Base-by-base conservation (phyloP, 2,113 vertebrate species). In the Eleginops maclovinus region DNA sequence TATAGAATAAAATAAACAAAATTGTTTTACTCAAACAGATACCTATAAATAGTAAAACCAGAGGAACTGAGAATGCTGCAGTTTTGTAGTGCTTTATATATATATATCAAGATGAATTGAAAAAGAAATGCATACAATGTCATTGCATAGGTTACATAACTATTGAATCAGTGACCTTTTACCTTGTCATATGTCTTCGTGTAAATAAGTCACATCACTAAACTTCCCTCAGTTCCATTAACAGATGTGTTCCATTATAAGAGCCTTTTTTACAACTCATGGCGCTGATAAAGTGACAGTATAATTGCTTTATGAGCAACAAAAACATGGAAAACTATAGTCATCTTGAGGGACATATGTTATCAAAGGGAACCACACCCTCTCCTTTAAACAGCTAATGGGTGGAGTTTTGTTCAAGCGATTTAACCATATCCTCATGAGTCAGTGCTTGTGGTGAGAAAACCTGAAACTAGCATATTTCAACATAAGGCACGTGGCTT, bases 331-430 rank as follows among this genome's bases (percentile, higher is more conserved):
- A n/a, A 36, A 36, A 36, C 31, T 8, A 47, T 72, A n/a, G 49
- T 65, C 3, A 21, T 24, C 69, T 49, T 53, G 15, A 81, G 44
- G 70, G 69, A 80, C 55, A 31, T 43, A 53, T 47, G 47, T 22
- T 50, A 75, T 64, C 14, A 65, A 2, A 11, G 44, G 7, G 40
- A 63, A 44, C 72, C 75, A 58, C 72, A 46, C 75, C 81, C 61
- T 53, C 11, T 24, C 15, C 54, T 62, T 47, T 16, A 43, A 70
- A 22, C 65, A 36, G 71, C 82, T 49, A 64, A 40, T 56, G 79
- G 84, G 74, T 79, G 81, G 71, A 79, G 61, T 73, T 13, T 58
- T 24, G 41, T 13, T 62, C 28, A 63, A 58, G 50, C 78, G 24
- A 72, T 76, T 46, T 61, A 50, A 36, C 47, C 44, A 49, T 69